Percentiles rank a stretch among this genome's conserved stretches.
Conservation (phyloP, 2,888 invertebrate genomes). For the Actias luna region DNA sequence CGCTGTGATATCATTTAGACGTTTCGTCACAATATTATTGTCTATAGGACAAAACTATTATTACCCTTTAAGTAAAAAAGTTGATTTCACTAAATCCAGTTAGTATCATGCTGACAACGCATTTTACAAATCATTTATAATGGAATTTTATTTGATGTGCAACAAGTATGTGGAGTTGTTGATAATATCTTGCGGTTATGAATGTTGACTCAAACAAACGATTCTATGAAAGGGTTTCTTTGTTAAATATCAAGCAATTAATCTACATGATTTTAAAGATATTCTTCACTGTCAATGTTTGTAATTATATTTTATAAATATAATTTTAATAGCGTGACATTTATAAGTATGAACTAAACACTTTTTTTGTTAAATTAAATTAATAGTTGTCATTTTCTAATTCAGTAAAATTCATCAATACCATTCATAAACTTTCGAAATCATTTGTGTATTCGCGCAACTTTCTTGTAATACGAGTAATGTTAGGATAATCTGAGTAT, state of each 20-base stretch:
- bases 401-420: too few species aligned
- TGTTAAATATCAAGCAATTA: slow-evolving; percentile 57
- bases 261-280: slow-evolving; percentile 21
- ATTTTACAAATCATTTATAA: slow-evolving; percentile 75
- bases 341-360: not conserved
- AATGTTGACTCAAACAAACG: slow-evolving; percentile 63
- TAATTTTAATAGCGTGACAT: not conserved
- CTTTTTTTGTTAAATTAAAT: not conserved
- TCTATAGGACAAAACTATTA: slow-evolving; percentile 67
- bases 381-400: too few species aligned
- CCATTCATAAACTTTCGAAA: too few species aligned
- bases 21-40: slow-evolving; percentile 71
- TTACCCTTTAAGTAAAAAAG: slow-evolving; percentile 53
- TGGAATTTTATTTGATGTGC: slow-evolving; percentile 59
- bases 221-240: slow-evolving; percentile 56
- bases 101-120: slow-evolving; percentile 78
- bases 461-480: not conserved
- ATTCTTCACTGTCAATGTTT: slow-evolving; percentile 1
- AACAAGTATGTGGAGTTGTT: slow-evolving; percentile 46
- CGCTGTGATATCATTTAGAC: slow-evolving; percentile 67
- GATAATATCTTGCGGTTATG: slow-evolving; percentile 69
- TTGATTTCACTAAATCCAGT: slow-evolving; percentile 53
- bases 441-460: not conserved
- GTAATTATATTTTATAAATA: not conserved
- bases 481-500: not conserved